These are phyloP conservation scores for Brienomyrus longianalis DNA, from an alignment of 2,113 vertebrate genomes.

Conservation along the genomic window DNA sequence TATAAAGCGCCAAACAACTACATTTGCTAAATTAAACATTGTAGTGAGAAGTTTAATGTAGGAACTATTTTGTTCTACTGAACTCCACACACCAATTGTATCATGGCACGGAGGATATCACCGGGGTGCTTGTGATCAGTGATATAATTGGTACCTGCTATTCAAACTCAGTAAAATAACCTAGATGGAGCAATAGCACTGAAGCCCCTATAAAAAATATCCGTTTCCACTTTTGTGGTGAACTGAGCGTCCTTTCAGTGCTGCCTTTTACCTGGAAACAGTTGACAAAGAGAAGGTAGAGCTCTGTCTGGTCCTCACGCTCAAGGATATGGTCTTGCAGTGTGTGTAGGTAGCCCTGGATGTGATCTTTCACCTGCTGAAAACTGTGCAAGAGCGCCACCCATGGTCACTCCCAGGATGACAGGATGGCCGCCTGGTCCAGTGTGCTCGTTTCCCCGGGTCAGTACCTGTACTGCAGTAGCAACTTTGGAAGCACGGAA, in stretches of 20 bases:
- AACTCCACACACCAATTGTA: not conserved
- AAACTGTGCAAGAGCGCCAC: slow-evolving; percentile 43
- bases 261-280: slow-evolving; percentile 55
- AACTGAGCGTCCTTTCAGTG: not conserved
- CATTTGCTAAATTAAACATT: not conserved
- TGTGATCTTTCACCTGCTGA: slow-evolving; percentile 54
- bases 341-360: slow-evolving; percentile 51
- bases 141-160: not conserved
- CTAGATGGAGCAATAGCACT: not conserved
- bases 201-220: not conserved
- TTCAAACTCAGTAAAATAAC: not conserved
- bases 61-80: not conserved
- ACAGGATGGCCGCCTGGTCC: not conserved
- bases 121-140: not conserved
- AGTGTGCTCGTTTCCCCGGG: not conserved
- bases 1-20: not conserved
- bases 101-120: not conserved
- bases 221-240: not conserved
- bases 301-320: slow-evolving; percentile 49
- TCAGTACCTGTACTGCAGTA: slow-evolving; percentile 63
- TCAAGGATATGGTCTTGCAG: slow-evolving; percentile 51
- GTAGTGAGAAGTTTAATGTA: not conserved
- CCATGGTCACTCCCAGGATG: not conserved
- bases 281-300: slow-evolving; percentile 62
- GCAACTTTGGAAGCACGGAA: slow-evolving; percentile 61